These are phyloP conservation scores for Mythimna lalbum DNA, from an alignment of 2,888 invertebrate genomes.

Conservation along the genomic window DNA sequence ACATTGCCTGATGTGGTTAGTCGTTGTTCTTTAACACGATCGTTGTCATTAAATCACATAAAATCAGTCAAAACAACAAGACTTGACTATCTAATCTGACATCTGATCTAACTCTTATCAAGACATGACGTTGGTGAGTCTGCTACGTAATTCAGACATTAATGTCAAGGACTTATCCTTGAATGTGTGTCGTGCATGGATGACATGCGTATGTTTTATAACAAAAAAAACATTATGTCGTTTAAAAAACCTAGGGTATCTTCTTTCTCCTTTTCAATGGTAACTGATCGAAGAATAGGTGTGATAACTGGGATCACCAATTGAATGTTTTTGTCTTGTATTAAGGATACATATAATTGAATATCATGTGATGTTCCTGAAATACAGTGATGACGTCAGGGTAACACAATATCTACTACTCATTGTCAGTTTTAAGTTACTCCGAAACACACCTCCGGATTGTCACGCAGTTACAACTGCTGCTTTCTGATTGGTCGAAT, in stretches of 20 bases:
- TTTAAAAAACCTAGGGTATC: slow-evolving; percentile 1
- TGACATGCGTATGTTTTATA: slow-evolving; percentile 14
- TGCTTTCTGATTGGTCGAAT: slow-evolving; percentile 45
- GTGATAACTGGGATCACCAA: background rate
- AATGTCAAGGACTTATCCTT: slow-evolving; percentile 38
- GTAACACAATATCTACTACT: slow-evolving; percentile 20
- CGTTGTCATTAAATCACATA: slow-evolving; percentile 7
- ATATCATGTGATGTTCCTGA: background rate
- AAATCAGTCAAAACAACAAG: slow-evolving; percentile 23
- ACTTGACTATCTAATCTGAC: slow-evolving; percentile 37
- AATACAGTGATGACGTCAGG: slow-evolving; percentile 30
- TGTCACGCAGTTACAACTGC: slow-evolving; percentile 10
- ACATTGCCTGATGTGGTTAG: slow-evolving; percentile 12
- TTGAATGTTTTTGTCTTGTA: background rate
- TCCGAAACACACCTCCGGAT: slow-evolving; percentile 43
- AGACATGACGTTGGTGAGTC: slow-evolving; percentile 1
- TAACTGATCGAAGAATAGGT: background rate
- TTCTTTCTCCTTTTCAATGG: slow-evolving; percentile 1
- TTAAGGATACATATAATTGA: background rate
- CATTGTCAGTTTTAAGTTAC: slow-evolving; percentile 17
- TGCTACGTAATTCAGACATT: slow-evolving; percentile 41
- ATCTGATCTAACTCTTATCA: slow-evolving; percentile 32
- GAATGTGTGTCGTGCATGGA: slow-evolving; percentile 17
- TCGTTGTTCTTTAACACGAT: slow-evolving; percentile 20
- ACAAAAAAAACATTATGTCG: background rate